These are phyloP conservation scores for Mythimna loreyi DNA, from an alignment of 2,888 invertebrate species.

Conservation along the genomic window DNA sequence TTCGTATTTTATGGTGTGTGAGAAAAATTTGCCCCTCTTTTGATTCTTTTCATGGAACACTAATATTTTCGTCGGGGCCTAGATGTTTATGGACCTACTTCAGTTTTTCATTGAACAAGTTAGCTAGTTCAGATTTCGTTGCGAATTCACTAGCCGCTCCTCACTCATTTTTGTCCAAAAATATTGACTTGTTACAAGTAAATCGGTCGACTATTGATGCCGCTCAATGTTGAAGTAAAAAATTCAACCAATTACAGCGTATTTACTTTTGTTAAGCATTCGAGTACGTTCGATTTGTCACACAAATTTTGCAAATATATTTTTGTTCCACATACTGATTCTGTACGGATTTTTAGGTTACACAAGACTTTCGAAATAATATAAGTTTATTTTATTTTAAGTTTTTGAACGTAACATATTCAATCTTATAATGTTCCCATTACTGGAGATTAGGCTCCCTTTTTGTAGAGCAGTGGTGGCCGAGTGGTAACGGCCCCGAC, in stretches of 20 bases:
- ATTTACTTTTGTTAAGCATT: too few relatives aligned
- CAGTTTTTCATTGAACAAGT: neutral
- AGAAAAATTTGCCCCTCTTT: constrained; percentile 20
- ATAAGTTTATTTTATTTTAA: too few relatives aligned
- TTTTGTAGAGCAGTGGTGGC: too few relatives aligned
- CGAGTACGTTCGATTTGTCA: neutral
- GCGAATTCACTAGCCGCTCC: neutral
- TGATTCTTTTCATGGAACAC: constrained; percentile 21
- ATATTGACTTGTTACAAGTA: neutral
- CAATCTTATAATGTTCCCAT: too few relatives aligned
- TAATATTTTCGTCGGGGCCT: neutral
- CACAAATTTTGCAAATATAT: too few relatives aligned
- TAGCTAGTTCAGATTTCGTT: neutral
- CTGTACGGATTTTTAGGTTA: neutral
- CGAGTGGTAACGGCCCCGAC: too few relatives aligned
- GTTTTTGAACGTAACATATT: too few relatives aligned
- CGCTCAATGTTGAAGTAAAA: neutral
- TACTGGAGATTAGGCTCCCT: too few relatives aligned
- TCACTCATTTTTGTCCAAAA: neutral
- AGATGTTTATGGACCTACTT: constrained; percentile 11
- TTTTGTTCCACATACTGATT: too few relatives aligned
- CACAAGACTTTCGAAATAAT: too few relatives aligned
- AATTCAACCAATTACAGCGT: too few relatives aligned
- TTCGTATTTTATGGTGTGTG: constrained; percentile 41
- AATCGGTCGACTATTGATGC: neutral